Evolutionary conservation across 1,140 invertebrate species (phyloP), one percentile per base, ranked within the genome.

Genomic region (Plectus sambesii): DNA sequence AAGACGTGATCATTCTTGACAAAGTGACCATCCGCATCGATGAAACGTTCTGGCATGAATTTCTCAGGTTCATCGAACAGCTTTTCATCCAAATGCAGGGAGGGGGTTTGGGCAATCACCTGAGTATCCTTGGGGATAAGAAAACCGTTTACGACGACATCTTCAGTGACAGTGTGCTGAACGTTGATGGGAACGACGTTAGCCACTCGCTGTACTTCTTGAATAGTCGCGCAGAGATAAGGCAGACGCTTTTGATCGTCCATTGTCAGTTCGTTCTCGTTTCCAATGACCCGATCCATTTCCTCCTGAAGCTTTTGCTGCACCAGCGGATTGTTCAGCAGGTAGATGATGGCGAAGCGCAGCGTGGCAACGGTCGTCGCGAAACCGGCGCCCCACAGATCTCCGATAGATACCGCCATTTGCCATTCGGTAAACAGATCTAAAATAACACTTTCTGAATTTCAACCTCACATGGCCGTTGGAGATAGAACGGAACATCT

Each of bases 51-150:
- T 0, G 86, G 86, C 25, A 80, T 77, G 71, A 89, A 89, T 56
- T 79, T 77, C 62, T 85, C 80, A 0, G 86, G 85, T 51, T 84
- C 77, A 2, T 83, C 77, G 85, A 85, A 89, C 0, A 87, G 71
- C n/a, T 79, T 79, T 3, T 83, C 81, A 58, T 87, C 82, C 82
- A 87, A 86, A 67, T 88, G 85, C 1, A 88, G 81, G 22, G 82
- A 81, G 70, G 85, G 83, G 30, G 88, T 78, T 17, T 88, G 74
- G 0, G 85, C 83, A 6, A 89, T 79, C 1, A 90, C 79, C 82
- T 53, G 71, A 77, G 69, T 80, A 87, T n/a, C n/a, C n/a, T n/a
- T n/a, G n/a, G n/a, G n/a, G n/a, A n/a, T n/a, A n/a, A n/a, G n/a
- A n/a, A 48, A 17, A 2, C 22, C 15, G 1, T 22, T 47, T 1